Base-by-base conservation (phyloP, 2,113 vertebrate genomes). In the Dasyornis broadbenti region DNA sequence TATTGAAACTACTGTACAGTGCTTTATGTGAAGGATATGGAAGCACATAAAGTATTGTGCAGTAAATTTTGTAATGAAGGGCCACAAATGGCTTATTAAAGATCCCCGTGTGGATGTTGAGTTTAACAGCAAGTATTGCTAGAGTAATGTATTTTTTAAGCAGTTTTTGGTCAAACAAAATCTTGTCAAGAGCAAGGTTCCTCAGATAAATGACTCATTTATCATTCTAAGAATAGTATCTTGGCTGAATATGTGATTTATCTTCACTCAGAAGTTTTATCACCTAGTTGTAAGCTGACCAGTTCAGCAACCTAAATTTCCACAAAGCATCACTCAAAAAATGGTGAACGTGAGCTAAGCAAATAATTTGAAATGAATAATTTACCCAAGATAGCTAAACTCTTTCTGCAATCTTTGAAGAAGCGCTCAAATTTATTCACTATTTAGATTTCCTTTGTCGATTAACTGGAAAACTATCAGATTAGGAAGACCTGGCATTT, bases 1-100 rank as follows among this genome's bases (percentile, higher is more conserved):
- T 97, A 95, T 94, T 89, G 94, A 94, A 97, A 94, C 75, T 93
- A 93, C 81, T 90, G 88, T 92, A 94, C 56, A 94, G 81, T 82
- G 56, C 89, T 96, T 96, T 95, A 95, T 95, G 94, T 92, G 94
- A 89, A 82, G 76, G 84, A 97, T 95, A 90, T 89, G 72, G 95
- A 95, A 94, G 95, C 86, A 95, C 88, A 90, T 94, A 96, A 95
- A 97, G 57, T 82, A 94, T 95, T 91, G 91, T 92, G 86, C 69
- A 77, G 82, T 97, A 97, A 95, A 97, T 97, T 97, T 94, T 85
- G 92, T 90, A 96, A 96, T 80, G 93, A 97, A 95, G 75, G 86
- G 54, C 65, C 84, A 91, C 93, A 91, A 95, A 95, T 63, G 52
- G 66, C 89, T 96, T 96, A 84, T 92, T 97, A 96, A 95, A 96